Percentiles rank a stretch among this genome's conserved stretches.
Evolutionary conservation across 2,888 invertebrate genomes (phyloP).

Genomic region (Phyto melanocephala): DNA sequence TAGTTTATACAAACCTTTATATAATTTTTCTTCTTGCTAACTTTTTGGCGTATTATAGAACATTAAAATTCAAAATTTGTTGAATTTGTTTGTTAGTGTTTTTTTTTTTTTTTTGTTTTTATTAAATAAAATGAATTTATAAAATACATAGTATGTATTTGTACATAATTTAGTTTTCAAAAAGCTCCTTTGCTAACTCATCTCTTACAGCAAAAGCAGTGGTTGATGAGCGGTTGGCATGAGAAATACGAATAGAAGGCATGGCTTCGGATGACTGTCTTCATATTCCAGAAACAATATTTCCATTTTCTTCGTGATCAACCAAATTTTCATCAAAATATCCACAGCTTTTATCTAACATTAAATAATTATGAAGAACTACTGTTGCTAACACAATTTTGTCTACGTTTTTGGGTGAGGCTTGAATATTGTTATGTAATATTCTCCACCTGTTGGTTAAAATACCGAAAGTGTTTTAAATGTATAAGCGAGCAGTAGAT

Average conservation of each 20-base stretch:
- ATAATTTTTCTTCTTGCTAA: no score
- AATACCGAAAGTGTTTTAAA: constrained; percentile 4
- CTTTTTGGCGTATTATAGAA: no score
- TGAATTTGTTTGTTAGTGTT: no score
- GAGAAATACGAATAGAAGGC: constrained; percentile 17
- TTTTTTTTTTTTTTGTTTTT: no score
- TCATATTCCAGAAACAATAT: constrained; percentile 28
- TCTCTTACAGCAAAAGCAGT: constrained; percentile 3
- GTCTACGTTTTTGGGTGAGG: constrained; percentile 20
- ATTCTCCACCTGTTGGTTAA: background rate
- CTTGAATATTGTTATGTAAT: constrained; percentile 26
- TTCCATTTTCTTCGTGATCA: constrained; percentile 16
- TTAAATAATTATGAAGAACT: no score
- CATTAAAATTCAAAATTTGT: no score
- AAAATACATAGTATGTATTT: no score
- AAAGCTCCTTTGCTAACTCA: background rate
- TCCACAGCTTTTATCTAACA: constrained; percentile 22
- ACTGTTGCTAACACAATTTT: no score
- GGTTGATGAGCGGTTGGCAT: constrained; percentile 24
- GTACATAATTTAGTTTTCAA: no score
- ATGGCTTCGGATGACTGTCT: constrained; percentile 15
- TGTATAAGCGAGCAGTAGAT: background rate
- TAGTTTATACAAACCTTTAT: no score
- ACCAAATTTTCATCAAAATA: constrained; percentile 29
- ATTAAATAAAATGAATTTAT: no score